phyloP scores from a whole-genome alignment of 1,140 invertebrate genomes.

The Andrena cerasifolii region DNA sequence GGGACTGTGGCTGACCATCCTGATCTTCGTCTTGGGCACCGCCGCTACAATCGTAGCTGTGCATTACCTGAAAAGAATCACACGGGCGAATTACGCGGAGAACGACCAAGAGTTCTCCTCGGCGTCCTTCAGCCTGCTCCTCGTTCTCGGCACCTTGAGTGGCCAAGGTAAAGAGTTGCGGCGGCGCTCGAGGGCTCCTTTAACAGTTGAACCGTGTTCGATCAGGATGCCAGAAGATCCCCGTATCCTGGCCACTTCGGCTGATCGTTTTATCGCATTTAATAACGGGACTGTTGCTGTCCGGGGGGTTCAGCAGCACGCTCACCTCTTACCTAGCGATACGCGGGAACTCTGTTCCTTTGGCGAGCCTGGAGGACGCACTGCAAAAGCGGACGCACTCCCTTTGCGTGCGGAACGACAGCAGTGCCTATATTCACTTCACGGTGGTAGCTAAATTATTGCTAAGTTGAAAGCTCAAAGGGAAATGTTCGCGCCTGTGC shows the following conservation, averaged over 20 bases:
- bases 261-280: constrained; percentile 60
- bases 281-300: constrained; percentile 67
- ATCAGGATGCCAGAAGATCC: constrained; percentile 66
- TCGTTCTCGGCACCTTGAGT: constrained; percentile 60
- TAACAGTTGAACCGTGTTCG: not conserved
- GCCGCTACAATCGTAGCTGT: constrained; percentile 36
- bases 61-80: constrained; percentile 55
- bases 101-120: constrained; percentile 57
- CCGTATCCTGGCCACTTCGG: constrained; percentile 63
- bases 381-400: constrained; percentile 58
- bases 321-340: constrained; percentile 68
- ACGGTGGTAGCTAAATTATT: constrained; percentile 39
- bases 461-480: not conserved
- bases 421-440: constrained; percentile 56
- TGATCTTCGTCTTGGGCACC: constrained; percentile 45
- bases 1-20: constrained; percentile 48
- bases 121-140: constrained; percentile 59
- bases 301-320: constrained; percentile 66
- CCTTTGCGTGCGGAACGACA: constrained; percentile 67
- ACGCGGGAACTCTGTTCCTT: constrained; percentile 50
- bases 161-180: constrained; percentile 62
- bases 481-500: no score
- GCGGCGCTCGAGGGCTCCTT: not conserved
- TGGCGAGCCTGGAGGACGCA: constrained; percentile 62
- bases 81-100: constrained; percentile 30